Evolutionary conservation across 2,113 vertebrate genomes (phyloP).

Genomic region (Archocentrus centrarchus): DNA sequence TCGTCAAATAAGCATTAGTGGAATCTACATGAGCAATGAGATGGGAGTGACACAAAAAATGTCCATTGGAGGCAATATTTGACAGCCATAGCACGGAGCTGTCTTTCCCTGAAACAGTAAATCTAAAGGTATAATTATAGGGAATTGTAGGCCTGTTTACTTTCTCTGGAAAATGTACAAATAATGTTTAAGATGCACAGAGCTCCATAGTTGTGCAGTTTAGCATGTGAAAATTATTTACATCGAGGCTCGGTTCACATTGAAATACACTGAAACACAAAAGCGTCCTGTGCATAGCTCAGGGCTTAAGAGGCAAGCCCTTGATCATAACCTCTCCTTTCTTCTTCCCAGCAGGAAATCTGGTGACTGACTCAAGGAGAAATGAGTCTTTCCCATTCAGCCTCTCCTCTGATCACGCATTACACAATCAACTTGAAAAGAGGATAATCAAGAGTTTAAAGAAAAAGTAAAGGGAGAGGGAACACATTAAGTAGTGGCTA

Average conservation of each 20-base stretch:
- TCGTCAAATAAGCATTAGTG: slow-evolving; percentile 72
- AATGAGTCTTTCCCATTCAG: slow-evolving; percentile 47
- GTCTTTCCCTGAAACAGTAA: not conserved
- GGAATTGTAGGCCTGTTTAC: not conserved
- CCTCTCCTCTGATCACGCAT: slow-evolving; percentile 65
- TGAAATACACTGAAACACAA: slow-evolving; percentile 30
- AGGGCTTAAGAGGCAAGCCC: slow-evolving; percentile 54
- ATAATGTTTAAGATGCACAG: slow-evolving; percentile 3
- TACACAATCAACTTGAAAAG: slow-evolving; percentile 56
- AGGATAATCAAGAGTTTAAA: slow-evolving; percentile 69
- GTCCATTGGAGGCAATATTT: slow-evolving; percentile 35
- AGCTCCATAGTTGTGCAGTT: slow-evolving; percentile 33
- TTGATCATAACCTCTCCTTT: slow-evolving; percentile 68
- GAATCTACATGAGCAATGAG: slow-evolving; percentile 72
- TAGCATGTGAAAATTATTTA: slow-evolving; percentile 36
- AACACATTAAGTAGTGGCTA: slow-evolving; percentile 58
- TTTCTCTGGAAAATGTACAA: slow-evolving; percentile 24
- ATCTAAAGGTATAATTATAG: slow-evolving; percentile 49
- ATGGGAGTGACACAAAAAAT: slow-evolving; percentile 42
- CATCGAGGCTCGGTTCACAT: slow-evolving; percentile 4
- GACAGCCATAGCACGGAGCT: slow-evolving; percentile 17
- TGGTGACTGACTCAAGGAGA: slow-evolving; percentile 58
- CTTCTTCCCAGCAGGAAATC: slow-evolving; percentile 63
- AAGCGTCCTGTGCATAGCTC: slow-evolving; percentile 40
- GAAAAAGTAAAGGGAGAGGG: slow-evolving; percentile 48